Conservation (phyloP, 2,888 invertebrate genomes). For the Diloba caeruleocephala region DNA sequence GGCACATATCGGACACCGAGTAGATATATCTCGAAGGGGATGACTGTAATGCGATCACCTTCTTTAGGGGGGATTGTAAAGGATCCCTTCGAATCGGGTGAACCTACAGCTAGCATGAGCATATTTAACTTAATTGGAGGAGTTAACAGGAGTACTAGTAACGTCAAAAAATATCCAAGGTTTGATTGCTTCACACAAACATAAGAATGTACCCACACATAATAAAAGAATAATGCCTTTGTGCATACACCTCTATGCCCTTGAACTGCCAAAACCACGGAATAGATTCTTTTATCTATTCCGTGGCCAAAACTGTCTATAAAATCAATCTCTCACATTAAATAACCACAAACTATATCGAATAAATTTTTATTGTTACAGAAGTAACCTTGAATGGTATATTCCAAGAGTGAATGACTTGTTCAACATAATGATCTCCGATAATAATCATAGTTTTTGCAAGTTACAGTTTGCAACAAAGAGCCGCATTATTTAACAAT, state of each 20-base stretch:
- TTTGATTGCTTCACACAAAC: constrained; percentile 15
- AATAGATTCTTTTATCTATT: too few species aligned
- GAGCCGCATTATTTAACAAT: constrained; percentile 62
- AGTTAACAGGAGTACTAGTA: too few species aligned
- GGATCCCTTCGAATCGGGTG: too few species aligned
- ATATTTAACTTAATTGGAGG: too few species aligned
- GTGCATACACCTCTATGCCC: constrained; percentile 6
- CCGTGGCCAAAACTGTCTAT: too few species aligned
- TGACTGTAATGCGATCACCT: too few species aligned
- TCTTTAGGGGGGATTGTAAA: too few species aligned
- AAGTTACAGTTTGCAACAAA: constrained; percentile 56
- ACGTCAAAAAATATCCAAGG: constrained; percentile 8
- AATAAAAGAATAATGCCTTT: constrained; percentile 5
- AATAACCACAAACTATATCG: constrained; percentile 21
- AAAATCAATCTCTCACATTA: constrained; percentile 36
- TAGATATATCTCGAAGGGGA: too few species aligned
- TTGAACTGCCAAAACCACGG: constrained; percentile 30
- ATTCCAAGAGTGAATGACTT: constrained; percentile 64
- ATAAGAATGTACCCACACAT: constrained; percentile 8
- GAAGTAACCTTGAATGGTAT: constrained; percentile 60
- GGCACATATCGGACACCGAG: too few species aligned
- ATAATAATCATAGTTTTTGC: constrained; percentile 62
- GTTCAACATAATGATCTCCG: constrained; percentile 30
- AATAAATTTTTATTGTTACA: constrained; percentile 42
- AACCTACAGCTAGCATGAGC: too few species aligned